phyloP scores from a whole-genome alignment of 2,888 invertebrate genomes.

The Venusia cambrica region DNA sequence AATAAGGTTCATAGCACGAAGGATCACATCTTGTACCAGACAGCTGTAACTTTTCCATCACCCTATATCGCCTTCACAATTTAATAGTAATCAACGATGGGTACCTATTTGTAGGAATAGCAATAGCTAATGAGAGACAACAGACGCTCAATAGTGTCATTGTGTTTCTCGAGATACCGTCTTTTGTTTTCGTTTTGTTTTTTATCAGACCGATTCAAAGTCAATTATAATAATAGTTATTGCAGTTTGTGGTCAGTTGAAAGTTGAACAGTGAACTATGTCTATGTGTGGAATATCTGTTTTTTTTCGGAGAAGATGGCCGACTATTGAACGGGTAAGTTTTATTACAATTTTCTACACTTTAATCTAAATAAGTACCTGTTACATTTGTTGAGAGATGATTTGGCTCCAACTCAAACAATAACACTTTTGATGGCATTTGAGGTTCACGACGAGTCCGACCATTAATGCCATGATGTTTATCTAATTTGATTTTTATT shows the following conservation, averaged over 20 bases:
- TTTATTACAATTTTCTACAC: too few species aligned
- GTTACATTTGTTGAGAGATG: too few species aligned
- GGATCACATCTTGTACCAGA: too few species aligned
- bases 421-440: too few species aligned
- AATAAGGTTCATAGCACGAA: too few species aligned
- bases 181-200: conserved; percentile 32
- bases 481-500: too few species aligned
- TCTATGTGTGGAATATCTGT: conserved; percentile 65
- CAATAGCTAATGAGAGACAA: conserved; percentile 7
- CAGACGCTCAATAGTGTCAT: conserved; percentile 35
- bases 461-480: too few species aligned
- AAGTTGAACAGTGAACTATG: conserved; percentile 38
- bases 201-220: conserved; percentile 10
- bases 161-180: conserved; percentile 38
- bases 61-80: conserved; percentile 10
- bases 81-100: conserved; percentile 7
- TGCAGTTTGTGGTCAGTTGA: conserved; percentile 18
- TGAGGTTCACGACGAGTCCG: too few species aligned
- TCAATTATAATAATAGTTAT: conserved; percentile 7
- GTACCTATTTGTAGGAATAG: too few species aligned
- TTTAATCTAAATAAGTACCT: too few species aligned
- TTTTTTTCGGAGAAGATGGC: conserved; percentile 57
- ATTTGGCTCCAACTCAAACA: too few species aligned
- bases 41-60: conserved; percentile 3
- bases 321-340: conserved; percentile 59